A percentile compares a stretch with the other conserved stretches of the same genome.
phyloP scores from a whole-genome alignment of 2,113 vertebrate species.

The Heterochromis multidens region DNA sequence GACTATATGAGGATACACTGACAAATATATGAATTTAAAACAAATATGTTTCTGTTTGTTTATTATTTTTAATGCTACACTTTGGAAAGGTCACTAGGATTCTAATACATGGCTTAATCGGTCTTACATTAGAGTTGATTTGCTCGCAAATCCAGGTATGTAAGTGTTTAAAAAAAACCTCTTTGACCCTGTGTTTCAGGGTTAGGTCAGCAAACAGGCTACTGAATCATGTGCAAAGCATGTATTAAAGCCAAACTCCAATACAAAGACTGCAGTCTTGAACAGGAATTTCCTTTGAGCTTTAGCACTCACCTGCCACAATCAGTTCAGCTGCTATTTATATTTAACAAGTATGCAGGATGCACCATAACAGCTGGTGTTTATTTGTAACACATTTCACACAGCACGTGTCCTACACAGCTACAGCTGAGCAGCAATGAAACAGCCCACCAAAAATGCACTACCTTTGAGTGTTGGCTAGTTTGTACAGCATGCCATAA shows the following conservation, averaged over 20 bases:
- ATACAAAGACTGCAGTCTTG: not conserved
- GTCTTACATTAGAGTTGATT: not conserved
- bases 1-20: not conserved
- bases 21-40: not conserved
- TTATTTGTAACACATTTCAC: not conserved
- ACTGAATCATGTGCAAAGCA: not conserved
- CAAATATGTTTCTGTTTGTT: not conserved
- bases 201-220: not conserved
- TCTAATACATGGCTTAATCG: not conserved
- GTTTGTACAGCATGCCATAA: not conserved
- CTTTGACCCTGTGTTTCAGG: not conserved
- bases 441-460: not conserved
- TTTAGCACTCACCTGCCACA: not conserved
- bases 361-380: slow-evolving; percentile 10
- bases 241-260: not conserved
- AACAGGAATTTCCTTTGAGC: not conserved
- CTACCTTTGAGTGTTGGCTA: not conserved
- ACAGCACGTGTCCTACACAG: not conserved
- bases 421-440: rapidly evolving
- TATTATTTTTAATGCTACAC: not conserved
- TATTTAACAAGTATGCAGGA: not conserved
- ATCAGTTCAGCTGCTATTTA: not conserved
- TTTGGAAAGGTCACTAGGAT: not conserved
- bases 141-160: not conserved
- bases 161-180: not conserved